Evolutionary conservation across 2,797 vertebrate genomes (phyloP).

Genomic region (Betta splendens): DNA sequence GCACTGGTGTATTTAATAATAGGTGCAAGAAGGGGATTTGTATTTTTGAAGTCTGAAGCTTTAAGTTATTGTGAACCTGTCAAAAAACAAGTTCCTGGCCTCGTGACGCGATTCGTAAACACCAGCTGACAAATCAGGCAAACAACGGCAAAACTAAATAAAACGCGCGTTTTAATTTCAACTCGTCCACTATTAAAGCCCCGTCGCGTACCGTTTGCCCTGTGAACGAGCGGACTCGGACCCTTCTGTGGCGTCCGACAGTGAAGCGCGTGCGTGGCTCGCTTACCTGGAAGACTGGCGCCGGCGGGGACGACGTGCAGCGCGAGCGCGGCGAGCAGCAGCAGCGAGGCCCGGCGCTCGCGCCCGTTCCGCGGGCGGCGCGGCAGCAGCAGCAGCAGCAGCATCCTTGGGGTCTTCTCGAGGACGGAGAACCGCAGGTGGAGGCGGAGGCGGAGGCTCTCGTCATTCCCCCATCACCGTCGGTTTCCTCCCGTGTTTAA

Average conservation of each 20-base stretch:
- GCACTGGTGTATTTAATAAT: too few species aligned
- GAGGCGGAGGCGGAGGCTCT: conserved; percentile 14
- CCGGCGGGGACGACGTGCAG: conserved; percentile 53
- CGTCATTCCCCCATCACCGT: conserved; percentile 75
- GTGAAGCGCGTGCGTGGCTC: background rate
- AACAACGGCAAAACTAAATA: background rate
- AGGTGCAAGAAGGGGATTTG: too few species aligned
- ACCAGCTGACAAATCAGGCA: background rate
- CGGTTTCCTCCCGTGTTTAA: background rate
- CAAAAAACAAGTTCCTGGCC: background rate
- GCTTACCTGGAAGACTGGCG: conserved; percentile 72
- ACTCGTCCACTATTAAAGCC: background rate
- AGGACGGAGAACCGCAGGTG: conserved; percentile 50
- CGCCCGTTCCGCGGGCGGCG: conserved; percentile 48
- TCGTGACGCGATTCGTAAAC: background rate
- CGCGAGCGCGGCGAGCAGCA: conserved; percentile 59
- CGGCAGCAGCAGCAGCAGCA: conserved; percentile 70
- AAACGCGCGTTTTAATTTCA: background rate
- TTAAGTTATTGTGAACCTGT: conserved; percentile 38
- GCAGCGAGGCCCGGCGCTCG: conserved; percentile 65
- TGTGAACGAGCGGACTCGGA: too few species aligned
- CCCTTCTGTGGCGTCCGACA: too few species aligned
- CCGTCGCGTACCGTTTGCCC: background rate
- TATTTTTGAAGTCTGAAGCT: too few species aligned
- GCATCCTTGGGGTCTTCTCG: conserved; percentile 73